Base-by-base conservation (phyloP, 2,113 vertebrate species). In the Heterotis niloticus region DNA sequence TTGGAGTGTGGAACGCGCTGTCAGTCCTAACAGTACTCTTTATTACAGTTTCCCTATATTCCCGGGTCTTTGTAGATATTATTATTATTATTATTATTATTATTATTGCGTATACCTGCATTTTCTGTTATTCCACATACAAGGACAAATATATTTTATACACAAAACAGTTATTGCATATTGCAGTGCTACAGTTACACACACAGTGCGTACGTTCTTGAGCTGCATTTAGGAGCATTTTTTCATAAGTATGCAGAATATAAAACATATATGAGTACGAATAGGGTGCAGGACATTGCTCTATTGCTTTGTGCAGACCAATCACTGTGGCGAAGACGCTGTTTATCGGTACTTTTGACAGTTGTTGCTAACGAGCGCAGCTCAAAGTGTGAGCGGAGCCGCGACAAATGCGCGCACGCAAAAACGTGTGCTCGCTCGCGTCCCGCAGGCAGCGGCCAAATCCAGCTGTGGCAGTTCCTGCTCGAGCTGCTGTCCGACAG, bases 391-490 rank as follows among this genome's bases (percentile, higher is more conserved):
- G n/a, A n/a, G n/a, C n/a, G 34, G 34, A 7, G 34, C 34, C n/a
- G 10, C 64, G 10, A 23, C 20, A 20, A 23, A 66, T 1, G 4
- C 14, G 14, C 60, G 17, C 66, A 68, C 29, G n/a, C 1, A n/a
- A n/a, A n/a, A n/a, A 34, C 5, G 29, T 44, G 12, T 44, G 16
- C 51, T 7, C 34, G 34, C 60, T 4, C 4, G 60, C 20, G 68
- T 5, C 72, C 87, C 20, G 16, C 34, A 97, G 97, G 97, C 81
- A 99, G 98, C 0, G 98, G 98, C 23, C 98, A 99, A 92, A 99
- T 99, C 82, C 98, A 99, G 90, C 90, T 99, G 79, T 99, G 98
- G 98, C 98, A 99, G 88, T 99, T 98, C 84, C 91, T 99, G 23
- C 87, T 99, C 87, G 98, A 99, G 91, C 93, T 99, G 60, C 91